These are phyloP conservation scores for Anthopleura sola DNA, from an alignment of 64 coral and sea anemone genomes.

Conservation along the genomic window DNA sequence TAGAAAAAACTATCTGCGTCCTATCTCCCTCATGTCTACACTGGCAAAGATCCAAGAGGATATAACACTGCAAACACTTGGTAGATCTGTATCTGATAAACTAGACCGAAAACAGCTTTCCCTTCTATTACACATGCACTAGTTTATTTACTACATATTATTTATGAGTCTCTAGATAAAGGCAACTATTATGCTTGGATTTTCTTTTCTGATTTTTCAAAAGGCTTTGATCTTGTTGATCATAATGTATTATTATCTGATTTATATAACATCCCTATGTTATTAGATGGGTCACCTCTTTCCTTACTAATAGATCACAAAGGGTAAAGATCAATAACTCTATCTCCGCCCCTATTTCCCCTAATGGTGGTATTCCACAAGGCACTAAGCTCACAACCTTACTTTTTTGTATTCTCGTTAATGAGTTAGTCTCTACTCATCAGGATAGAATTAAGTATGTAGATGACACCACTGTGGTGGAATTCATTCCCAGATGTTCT, in stretches of 20 bases:
- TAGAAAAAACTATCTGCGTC: background rate
- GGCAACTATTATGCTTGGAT: slow-evolving; percentile 22
- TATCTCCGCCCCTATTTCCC: background rate
- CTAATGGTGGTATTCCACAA: background rate
- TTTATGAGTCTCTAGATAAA: slow-evolving; percentile 23
- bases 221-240: slow-evolving; percentile 47
- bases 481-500: too few relatives aligned
- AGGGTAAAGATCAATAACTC: background rate
- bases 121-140: slow-evolving; percentile 27
- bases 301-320: slow-evolving; percentile 37
- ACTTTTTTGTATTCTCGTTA: too few relatives aligned
- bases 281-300: slow-evolving; percentile 31
- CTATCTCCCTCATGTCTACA: background rate
- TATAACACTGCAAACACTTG: background rate
- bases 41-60: background rate
- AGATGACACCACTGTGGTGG: too few relatives aligned
- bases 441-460: too few relatives aligned
- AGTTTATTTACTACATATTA: slow-evolving; percentile 25
- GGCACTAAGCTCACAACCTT: too few relatives aligned
- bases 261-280: slow-evolving; percentile 22
- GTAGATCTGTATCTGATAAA: too few relatives aligned
- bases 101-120: slow-evolving; percentile 25
- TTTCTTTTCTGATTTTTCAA: slow-evolving; percentile 40
- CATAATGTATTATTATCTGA: slow-evolving; percentile 34
- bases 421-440: too few relatives aligned